Evolutionary conservation across 2,113 vertebrate species (phyloP).

Genomic region (Crotophaga sulcirostris): DNA sequence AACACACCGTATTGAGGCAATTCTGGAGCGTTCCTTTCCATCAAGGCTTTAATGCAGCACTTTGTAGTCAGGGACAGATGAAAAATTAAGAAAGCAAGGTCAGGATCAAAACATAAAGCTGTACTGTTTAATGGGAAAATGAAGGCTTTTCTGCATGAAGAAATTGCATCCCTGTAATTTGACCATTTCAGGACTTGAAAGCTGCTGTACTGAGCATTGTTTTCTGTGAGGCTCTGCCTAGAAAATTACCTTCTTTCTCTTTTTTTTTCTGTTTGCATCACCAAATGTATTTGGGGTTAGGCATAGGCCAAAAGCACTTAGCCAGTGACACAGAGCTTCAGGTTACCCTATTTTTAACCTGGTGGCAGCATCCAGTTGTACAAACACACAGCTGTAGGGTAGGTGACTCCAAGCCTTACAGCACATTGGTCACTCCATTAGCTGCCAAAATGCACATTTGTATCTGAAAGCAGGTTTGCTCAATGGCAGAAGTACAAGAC

Average conservation of each 20-base stretch:
- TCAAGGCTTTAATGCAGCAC: background rate
- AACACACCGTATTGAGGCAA: background rate
- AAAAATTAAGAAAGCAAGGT: background rate
- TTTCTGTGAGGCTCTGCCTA: background rate
- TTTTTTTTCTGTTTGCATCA: background rate
- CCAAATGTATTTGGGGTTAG: background rate
- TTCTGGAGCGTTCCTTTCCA: background rate
- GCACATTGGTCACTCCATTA: background rate
- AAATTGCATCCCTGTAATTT: background rate
- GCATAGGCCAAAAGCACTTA: background rate
- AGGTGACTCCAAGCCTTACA: background rate
- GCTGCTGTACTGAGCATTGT: background rate
- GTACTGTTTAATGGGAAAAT: background rate
- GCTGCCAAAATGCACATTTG: background rate
- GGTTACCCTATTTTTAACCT: background rate
- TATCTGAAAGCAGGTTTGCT: constrained; percentile 32
- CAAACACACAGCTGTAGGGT: background rate
- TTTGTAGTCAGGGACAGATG: background rate
- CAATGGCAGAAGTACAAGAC: background rate
- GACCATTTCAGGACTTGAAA: background rate
- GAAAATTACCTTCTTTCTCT: background rate
- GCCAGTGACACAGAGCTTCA: background rate
- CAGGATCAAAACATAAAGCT: background rate
- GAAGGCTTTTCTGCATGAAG: background rate
- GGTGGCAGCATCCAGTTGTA: background rate